Evolutionary conservation across 2,797 vertebrate genomes (phyloP), one percentile per base, ranked within the genome.

Genomic region (Threskiornis aethiopicus): DNA sequence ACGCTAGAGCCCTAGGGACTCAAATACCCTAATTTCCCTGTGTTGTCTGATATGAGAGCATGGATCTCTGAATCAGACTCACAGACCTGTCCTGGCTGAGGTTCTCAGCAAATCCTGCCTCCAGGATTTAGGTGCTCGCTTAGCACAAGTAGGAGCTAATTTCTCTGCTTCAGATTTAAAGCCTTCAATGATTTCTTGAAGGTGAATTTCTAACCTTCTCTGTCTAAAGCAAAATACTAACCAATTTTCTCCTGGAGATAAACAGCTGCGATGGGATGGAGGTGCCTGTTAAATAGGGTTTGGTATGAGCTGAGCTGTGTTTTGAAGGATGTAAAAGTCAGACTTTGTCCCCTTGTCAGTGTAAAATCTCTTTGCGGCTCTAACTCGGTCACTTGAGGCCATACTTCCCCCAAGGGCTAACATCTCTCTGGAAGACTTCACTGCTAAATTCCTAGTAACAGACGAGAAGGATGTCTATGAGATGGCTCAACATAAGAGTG

Each of bases 21-120:
- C 22, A 18, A 55, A 51, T 1, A 5, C 44, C 0, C 0, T 7
- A 16, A 2, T 7, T 84, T 37, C 41, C 54, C 39, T 0, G 0
- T 1, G 4, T 2, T 87, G 73, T n/a, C 72, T 0, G 7, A 10
- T 22, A 24, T 0, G 2, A 61, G 22, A 72, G 44, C 20, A 10
- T 1, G 21, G 52, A 55, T 57, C 47, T 49, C 16, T 0, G 5
- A 10, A 8, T 21, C 62, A 17, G 55, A 11, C 11, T 4, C 57
- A 6, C 67, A 62, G 37, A 61, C 58, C 28, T 4, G 3, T 41
- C 52, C 72, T 35, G 41, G 52, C 44, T 24, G 57, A 84, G 73
- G 46, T 54, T 52, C 51, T 9, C 3, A 1, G 72, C 46, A 69
- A 51, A 26, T 51, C 26, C 57, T 80, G 35, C 55, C 87, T 54